These are phyloP conservation scores for Sphaerophoria rueppellii DNA, from an alignment of 2,888 invertebrate genomes.

Conservation along the genomic window DNA sequence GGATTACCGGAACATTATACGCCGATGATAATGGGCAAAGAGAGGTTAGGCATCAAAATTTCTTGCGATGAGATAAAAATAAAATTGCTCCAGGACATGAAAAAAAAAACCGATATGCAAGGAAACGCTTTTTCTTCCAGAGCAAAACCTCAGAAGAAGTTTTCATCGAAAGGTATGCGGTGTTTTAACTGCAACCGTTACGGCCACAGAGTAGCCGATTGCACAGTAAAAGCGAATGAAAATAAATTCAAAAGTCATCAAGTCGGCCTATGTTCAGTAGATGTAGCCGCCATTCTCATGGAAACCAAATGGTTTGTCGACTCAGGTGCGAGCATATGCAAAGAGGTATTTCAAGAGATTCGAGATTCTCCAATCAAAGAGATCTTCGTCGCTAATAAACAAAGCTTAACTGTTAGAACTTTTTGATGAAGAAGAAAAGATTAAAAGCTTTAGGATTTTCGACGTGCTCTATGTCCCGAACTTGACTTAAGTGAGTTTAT, in stretches of 20 bases:
- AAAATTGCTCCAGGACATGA: not conserved
- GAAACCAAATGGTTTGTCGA: slow-evolving; percentile 5
- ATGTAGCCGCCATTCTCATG: not conserved
- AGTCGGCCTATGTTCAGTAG: not conserved
- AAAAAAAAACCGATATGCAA: not conserved
- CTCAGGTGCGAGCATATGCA: slow-evolving; percentile 13
- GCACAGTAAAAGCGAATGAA: not conserved
- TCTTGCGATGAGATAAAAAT: slow-evolving; percentile 1
- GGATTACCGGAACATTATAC: slow-evolving; percentile 16
- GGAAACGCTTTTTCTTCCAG: slow-evolving; percentile 2
- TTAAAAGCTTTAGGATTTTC: not conserved
- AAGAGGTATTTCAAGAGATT: slow-evolving; percentile 7
- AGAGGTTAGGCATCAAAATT: not conserved
- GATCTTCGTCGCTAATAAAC: slow-evolving; percentile 21
- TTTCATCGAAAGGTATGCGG: not conserved
- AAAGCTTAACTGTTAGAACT: not conserved
- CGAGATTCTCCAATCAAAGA: slow-evolving; percentile 8
- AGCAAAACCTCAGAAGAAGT: not conserved
- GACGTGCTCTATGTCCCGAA: slow-evolving; percentile 5
- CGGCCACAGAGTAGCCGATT: slow-evolving; percentile 14
- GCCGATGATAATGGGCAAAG: slow-evolving; percentile 24
- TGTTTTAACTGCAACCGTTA: slow-evolving; percentile 31
- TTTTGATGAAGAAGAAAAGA: not conserved
- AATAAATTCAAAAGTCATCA: not conserved
- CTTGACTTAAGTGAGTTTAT: not conserved